These are phyloP conservation scores for Nannoperca obscura DNA, from an alignment of 2,797 vertebrate genomes.

Conservation along the genomic window DNA sequence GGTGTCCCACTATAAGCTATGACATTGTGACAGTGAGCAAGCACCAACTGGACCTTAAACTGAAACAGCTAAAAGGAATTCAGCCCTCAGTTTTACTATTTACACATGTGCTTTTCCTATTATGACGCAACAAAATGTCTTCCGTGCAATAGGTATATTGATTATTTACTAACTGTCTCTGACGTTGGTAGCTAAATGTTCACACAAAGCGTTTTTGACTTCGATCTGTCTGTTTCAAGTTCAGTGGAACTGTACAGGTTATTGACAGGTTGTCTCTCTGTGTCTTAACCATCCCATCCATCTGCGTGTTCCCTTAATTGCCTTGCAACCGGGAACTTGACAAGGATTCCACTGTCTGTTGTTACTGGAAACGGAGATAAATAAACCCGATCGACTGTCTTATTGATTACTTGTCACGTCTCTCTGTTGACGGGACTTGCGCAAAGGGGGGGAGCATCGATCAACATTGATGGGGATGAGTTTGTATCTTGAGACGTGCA, in stretches of 20 bases:
- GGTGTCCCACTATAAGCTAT: neutral
- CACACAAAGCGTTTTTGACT: neutral
- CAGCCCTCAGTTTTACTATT: neutral
- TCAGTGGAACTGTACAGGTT: slow-evolving; percentile 10
- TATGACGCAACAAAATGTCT: neutral
- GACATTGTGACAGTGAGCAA: too few species aligned
- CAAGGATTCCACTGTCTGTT: slow-evolving; percentile 72
- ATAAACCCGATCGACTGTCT: slow-evolving; percentile 77
- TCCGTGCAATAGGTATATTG: neutral
- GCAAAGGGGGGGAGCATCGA: slow-evolving; percentile 63
- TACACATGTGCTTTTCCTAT: neutral
- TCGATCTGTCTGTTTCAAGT: slow-evolving; percentile 20
- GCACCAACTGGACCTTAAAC: neutral
- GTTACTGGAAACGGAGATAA: slow-evolving; percentile 84
- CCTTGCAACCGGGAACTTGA: slow-evolving; percentile 80
- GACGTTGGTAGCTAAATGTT: neutral
- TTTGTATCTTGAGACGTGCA: slow-evolving; percentile 45
- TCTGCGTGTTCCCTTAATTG: slow-evolving; percentile 61
- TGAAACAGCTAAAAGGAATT: neutral
- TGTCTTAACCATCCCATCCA: slow-evolving; percentile 57
- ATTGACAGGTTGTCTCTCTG: slow-evolving; percentile 23
- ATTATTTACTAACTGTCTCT: neutral
- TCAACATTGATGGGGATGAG: slow-evolving; percentile 68
- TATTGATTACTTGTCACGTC: slow-evolving; percentile 81
- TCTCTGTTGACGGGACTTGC: slow-evolving; percentile 63